Conservation (phyloP, 1,140 invertebrate genomes). For the Apis cerana region DNA sequence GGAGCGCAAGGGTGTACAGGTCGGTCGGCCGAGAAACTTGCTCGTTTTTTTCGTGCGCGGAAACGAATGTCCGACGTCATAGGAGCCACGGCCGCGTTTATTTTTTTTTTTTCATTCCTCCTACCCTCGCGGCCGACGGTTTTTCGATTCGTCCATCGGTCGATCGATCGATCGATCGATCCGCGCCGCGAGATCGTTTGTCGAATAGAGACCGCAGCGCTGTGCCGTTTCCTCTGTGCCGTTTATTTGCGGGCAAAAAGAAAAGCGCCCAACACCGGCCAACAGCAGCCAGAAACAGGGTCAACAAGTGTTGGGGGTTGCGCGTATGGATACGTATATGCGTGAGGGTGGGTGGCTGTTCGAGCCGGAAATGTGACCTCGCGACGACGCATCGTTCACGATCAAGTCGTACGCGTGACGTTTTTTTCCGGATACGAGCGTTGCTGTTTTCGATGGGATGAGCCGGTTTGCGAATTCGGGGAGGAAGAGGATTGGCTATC, state of each 20-base stretch:
- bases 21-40: slow-evolving; percentile 23
- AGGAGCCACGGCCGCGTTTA: slow-evolving; percentile 1
- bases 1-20: slow-evolving; percentile 14
- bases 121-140: not conserved
- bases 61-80: slow-evolving; percentile 26
- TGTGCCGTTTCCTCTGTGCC: not conserved
- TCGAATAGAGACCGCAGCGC: slow-evolving; percentile 32
- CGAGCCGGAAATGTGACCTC: too few species aligned
- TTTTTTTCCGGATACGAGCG: not conserved
- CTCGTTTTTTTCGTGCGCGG: slow-evolving; percentile 35
- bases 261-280: not conserved
- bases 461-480: too few species aligned
- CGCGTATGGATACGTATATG: not conserved
- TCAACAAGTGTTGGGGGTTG: not conserved
- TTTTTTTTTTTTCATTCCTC: not conserved
- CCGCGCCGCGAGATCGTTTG: slow-evolving; percentile 17
- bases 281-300: not conserved
- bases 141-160: slow-evolving; percentile 13
- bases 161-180: slow-evolving; percentile 17
- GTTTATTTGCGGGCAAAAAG: slow-evolving; percentile 18
- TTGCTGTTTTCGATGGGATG: not conserved
- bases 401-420: not conserved
- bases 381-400: not conserved
- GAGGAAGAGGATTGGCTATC: not conserved
- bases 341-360: not conserved